A percentile compares a stretch with the other conserved stretches of the same genome.
Conservation (phyloP, 2,888 invertebrate species). For the Noctua fimbriata region DNA sequence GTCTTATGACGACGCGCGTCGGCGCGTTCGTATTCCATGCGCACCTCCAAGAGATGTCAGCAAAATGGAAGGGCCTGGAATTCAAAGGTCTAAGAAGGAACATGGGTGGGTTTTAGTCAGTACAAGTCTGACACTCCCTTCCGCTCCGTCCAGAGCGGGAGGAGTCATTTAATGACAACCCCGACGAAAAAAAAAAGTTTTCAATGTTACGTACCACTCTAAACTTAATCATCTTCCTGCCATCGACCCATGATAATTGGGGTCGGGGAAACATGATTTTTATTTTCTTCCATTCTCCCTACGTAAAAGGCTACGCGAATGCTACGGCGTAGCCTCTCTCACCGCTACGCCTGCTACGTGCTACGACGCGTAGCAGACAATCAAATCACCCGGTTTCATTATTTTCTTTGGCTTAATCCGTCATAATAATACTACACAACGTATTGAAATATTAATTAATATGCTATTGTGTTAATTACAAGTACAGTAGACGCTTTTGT, state of each 20-base stretch:
- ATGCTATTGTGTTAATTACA: neutral
- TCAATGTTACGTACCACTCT: neutral
- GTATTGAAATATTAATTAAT: neutral
- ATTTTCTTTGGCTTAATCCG: neutral
- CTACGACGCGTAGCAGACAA: constrained; percentile 10
- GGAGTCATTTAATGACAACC: no score
- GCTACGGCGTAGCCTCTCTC: constrained; percentile 39
- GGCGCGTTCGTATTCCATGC: no score
- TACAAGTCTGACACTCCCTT: no score
- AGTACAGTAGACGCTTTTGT: neutral
- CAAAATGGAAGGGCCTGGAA: no score
- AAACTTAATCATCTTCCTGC: neutral
- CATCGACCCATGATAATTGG: neutral
- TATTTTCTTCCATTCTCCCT: neutral
- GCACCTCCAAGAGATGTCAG: no score
- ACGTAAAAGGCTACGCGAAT: neutral
- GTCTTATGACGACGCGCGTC: no score
- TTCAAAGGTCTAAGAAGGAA: no score
- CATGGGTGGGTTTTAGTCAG: no score
- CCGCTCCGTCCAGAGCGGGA: no score
- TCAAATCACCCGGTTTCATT: neutral
- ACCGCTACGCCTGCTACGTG: constrained; percentile 24
- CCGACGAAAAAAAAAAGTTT: no score
- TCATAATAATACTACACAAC: neutral
- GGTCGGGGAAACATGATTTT: neutral